Conservation (phyloP, 1,140 invertebrate genomes). For the Chrysopa pallens region DNA sequence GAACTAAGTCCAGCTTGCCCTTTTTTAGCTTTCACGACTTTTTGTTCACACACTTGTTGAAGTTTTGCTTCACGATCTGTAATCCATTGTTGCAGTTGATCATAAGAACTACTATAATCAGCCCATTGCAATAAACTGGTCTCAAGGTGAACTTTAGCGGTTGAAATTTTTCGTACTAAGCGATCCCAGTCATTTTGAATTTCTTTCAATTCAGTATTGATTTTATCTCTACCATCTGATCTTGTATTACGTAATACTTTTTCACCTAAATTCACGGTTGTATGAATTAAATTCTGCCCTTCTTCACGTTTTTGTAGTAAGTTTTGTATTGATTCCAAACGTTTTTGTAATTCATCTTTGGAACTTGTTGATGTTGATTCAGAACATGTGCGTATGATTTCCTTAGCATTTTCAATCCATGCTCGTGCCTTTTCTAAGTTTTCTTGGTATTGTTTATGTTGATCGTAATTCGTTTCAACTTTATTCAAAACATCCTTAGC, state of each 20-base stretch:
- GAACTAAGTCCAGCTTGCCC: constrained; percentile 56
- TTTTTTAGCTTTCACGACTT: constrained; percentile 58
- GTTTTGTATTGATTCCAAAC: constrained; percentile 67
- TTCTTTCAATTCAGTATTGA: constrained; percentile 74
- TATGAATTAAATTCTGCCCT: constrained; percentile 76
- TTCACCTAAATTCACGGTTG: constrained; percentile 81
- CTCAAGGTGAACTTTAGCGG: constrained; percentile 80
- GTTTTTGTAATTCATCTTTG: constrained; percentile 64
- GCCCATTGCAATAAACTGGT: constrained; percentile 85
- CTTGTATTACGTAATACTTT: constrained; percentile 75
- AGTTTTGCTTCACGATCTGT: constrained; percentile 81
- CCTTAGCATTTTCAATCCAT: constrained; percentile 79
- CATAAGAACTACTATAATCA: constrained; percentile 84
- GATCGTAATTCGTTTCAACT: constrained; percentile 74
- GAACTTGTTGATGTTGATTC: constrained; percentile 61
- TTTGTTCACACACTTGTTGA: constrained; percentile 81
- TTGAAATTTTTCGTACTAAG: constrained; percentile 79
- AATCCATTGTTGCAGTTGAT: constrained; percentile 88
- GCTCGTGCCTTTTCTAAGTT: constrained; percentile 60
- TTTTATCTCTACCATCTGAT: constrained; percentile 74
- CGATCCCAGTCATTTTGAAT: constrained; percentile 87
- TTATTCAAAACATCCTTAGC: constrained; percentile 87
- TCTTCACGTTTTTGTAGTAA: constrained; percentile 69
- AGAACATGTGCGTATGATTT: constrained; percentile 62
- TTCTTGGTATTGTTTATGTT: constrained; percentile 69